Evolutionary conservation across 2,113 vertebrate genomes (phyloP).

Genomic region (Mirounga angustirostris): DNA sequence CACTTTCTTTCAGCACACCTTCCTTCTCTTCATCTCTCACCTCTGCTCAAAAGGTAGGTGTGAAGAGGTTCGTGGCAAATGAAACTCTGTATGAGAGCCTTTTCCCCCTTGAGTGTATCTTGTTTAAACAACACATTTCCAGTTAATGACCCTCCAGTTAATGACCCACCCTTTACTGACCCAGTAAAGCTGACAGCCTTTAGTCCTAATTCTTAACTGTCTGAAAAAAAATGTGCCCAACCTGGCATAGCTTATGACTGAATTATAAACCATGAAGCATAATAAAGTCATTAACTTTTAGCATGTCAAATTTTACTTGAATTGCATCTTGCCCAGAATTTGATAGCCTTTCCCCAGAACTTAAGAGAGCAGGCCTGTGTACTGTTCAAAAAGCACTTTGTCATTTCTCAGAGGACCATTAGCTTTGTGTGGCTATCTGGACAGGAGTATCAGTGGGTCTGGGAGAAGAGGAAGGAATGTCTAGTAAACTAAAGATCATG

Average conservation of each 20-base stretch:
- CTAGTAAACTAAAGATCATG: background rate
- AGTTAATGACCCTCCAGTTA: constrained; percentile 53
- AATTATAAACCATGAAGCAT: constrained; percentile 74
- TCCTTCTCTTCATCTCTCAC: background rate
- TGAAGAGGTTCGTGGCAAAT: background rate
- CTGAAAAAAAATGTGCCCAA: constrained; percentile 40
- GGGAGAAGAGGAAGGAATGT: background rate
- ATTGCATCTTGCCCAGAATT: constrained; percentile 65
- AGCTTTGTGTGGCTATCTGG: constrained; percentile 25
- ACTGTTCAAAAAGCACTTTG: constrained; percentile 57
- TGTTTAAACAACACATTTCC: constrained; percentile 49
- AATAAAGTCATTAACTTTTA: constrained; percentile 79
- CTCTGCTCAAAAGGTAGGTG: constrained; percentile 70
- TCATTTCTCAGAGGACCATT: constrained; percentile 54
- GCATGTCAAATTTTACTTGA: constrained; percentile 58
- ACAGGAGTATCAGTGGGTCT: fast-evolving
- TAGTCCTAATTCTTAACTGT: constrained; percentile 62
- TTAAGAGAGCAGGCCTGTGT: constrained; percentile 41
- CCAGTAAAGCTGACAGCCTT: constrained; percentile 61
- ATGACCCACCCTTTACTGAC: too few relatives aligned
- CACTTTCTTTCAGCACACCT: background rate
- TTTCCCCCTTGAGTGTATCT: background rate
- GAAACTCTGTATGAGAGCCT: background rate
- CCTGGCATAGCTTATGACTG: constrained; percentile 70
- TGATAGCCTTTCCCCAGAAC: constrained; percentile 62